These are phyloP conservation scores for Simalia tracyae DNA, from an alignment of 2,797 vertebrate genomes.

Conservation along the genomic window DNA sequence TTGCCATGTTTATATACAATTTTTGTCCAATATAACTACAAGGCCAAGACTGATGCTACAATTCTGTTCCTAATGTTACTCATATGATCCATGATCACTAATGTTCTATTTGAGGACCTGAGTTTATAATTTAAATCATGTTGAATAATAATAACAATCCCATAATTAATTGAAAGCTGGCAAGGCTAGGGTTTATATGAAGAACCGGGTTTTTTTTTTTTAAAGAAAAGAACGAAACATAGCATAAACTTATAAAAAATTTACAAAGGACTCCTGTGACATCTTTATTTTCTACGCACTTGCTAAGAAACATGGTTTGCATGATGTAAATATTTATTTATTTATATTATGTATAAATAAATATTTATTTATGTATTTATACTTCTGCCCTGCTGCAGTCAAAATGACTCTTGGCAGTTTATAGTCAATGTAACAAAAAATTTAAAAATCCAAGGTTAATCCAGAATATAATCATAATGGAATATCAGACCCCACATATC, in stretches of 20 bases:
- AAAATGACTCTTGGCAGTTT: not conserved
- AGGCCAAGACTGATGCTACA: constrained; percentile 18
- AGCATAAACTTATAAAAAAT: constrained; percentile 63
- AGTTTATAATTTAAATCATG: constrained; percentile 50
- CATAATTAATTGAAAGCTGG: constrained; percentile 38
- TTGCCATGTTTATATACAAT: not conserved
- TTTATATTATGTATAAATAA: constrained; percentile 32
- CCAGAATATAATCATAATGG: not conserved
- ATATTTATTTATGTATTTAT: constrained; percentile 59
- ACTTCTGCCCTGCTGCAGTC: not conserved
- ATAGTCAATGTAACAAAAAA: not conserved
- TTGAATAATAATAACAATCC: constrained; percentile 57
- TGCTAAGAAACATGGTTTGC: too few relatives aligned
- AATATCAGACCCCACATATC: constrained; percentile 37
- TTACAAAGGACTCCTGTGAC: not conserved
- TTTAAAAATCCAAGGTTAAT: not conserved
- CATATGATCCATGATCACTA: constrained; percentile 47
- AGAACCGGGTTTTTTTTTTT: constrained; percentile 33
- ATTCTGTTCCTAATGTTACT: constrained; percentile 40
- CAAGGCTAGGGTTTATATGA: constrained; percentile 38
- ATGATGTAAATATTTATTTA: too few relatives aligned
- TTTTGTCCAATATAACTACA: not conserved
- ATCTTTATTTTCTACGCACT: too few relatives aligned
- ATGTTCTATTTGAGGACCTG: constrained; percentile 32
- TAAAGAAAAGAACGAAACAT: constrained; percentile 48